These are phyloP conservation scores for Camponotus vicinus DNA, from an alignment of 1,140 invertebrate species.

Conservation along the genomic window DNA sequence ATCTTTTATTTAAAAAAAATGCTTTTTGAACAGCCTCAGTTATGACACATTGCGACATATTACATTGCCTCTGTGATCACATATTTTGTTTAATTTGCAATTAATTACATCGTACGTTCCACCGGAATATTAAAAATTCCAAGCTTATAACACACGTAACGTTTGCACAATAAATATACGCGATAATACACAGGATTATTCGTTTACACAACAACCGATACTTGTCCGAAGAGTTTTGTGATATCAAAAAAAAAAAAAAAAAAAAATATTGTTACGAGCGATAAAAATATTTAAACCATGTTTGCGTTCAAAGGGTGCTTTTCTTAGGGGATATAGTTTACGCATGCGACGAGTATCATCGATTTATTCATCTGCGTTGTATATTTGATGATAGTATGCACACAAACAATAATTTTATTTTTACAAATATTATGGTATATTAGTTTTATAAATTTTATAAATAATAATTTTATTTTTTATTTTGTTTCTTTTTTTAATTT, in stretches of 20 bases:
- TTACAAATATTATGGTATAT: no score
- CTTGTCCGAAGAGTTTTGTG: no score
- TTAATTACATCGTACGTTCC: no score
- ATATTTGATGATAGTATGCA: conserved; percentile 28
- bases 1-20: no score
- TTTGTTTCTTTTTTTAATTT: no score
- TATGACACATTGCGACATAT: no score
- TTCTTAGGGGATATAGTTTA: conserved; percentile 23
- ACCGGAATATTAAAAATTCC: no score
- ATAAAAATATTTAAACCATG: neutral
- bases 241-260: neutral
- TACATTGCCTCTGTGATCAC: no score
- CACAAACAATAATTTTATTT: conserved; percentile 24
- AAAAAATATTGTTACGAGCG: neutral
- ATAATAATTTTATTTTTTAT: conserved; percentile 10
- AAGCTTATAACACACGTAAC: no score
- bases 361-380: conserved; percentile 35
- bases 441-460: neutral
- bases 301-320: neutral
- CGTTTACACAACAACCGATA: neutral
- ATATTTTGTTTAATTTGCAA: no score
- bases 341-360: conserved; percentile 48
- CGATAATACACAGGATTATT: neutral
- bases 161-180: no score
- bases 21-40: no score